Evolutionary conservation across 64 coral and sea anemone genomes (phyloP).

Genomic region (Stichodactyla helianthus): DNA sequence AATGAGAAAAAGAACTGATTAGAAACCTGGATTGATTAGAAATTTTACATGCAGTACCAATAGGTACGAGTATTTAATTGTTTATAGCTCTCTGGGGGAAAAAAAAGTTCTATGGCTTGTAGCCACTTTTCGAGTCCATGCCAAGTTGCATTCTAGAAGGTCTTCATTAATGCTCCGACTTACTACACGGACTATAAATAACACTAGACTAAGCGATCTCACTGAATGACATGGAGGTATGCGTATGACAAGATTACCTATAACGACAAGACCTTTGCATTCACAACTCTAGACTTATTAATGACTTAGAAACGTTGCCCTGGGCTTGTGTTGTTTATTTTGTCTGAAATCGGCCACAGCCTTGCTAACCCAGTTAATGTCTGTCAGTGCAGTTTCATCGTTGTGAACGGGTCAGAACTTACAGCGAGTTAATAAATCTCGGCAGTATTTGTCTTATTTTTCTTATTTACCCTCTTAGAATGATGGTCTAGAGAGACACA

Average conservation of each 20-base stretch:
- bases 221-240: background rate
- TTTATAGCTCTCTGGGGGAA: too few relatives aligned
- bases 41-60: too few relatives aligned
- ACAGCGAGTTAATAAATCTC: background rate
- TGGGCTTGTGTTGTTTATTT: background rate
- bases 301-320: background rate
- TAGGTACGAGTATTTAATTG: too few relatives aligned
- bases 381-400: background rate
- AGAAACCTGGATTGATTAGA: too few relatives aligned
- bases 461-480: too few relatives aligned
- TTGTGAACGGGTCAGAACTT: background rate
- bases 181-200: background rate
- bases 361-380: background rate
- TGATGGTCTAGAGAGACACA: background rate
- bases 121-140: too few relatives aligned
- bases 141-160: too few relatives aligned
- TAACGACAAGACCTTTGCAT: background rate
- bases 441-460: background rate
- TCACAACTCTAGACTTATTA: background rate
- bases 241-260: background rate
- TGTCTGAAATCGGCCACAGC: background rate
- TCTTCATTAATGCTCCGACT: background rate
- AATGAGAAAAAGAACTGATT: too few relatives aligned
- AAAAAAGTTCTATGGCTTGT: too few relatives aligned
- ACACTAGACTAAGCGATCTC: background rate